These are phyloP conservation scores for Dascillus cervinus DNA, from an alignment of 2,888 invertebrate genomes.

Conservation along the genomic window DNA sequence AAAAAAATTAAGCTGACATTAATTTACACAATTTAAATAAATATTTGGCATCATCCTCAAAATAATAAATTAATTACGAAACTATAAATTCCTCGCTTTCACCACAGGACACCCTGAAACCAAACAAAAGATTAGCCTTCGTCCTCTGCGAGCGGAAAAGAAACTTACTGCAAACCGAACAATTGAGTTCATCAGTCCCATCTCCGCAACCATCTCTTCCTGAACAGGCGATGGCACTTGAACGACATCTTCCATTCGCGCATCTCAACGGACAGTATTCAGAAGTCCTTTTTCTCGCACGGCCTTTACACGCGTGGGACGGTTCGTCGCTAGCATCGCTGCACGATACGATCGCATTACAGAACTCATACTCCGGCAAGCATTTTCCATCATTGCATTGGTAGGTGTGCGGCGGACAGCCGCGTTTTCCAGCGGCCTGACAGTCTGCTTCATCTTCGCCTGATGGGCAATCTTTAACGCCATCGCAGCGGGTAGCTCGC, in stretches of 20 bases:
- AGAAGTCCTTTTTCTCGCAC: conserved; percentile 43
- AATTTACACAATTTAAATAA: conserved; percentile 12
- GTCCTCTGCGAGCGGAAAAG: no score
- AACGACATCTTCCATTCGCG: conserved; percentile 79
- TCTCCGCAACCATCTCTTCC: conserved; percentile 89
- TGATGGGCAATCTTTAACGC: conserved; percentile 65
- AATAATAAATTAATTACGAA: conserved; percentile 3
- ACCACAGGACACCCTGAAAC: conserved; percentile 24
- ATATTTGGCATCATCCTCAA: conserved; percentile 17
- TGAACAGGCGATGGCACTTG: conserved; percentile 83
- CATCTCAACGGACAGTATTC: conserved; percentile 77
- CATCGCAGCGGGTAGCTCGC: conserved; percentile 74
- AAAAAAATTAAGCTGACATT: no score
- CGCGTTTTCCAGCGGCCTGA: conserved; percentile 34
- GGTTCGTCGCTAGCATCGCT: conserved; percentile 87
- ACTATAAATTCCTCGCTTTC: conserved; percentile 18
- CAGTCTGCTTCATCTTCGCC: conserved; percentile 70
- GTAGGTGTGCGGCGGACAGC: conserved; percentile 76
- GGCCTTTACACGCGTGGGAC: conserved; percentile 63
- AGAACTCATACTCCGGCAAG: conserved; percentile 83
- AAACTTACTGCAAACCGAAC: conserved; percentile 82
- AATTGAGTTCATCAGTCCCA: conserved; percentile 78
- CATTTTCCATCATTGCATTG: conserved; percentile 81
- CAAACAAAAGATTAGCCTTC: conserved; percentile 6
- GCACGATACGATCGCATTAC: conserved; percentile 79